Evolutionary conservation across 2,888 invertebrate genomes (phyloP), one percentile per base, ranked within the genome.

Genomic region (Sycophila texana): DNA sequence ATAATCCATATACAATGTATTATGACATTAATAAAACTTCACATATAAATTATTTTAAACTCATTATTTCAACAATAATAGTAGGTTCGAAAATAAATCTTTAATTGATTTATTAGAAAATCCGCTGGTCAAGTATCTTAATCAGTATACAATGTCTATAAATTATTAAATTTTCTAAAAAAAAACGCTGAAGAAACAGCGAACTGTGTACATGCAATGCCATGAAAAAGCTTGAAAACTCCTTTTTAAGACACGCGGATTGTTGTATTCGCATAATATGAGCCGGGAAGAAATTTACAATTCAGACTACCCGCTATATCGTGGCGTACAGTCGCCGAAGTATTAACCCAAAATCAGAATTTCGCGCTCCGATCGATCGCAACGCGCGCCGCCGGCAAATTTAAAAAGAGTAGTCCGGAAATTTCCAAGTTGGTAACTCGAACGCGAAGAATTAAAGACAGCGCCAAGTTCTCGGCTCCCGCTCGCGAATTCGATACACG

Each of bases 341-440:
- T 66, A 57, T 74, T 74, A 66, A 26, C 57, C 10, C 30, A 58
- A 65, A 57, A 74, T 66, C 66, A 58, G 49, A 74, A 74, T 74
- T 63, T 22, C 20, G 60, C 39, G 68, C 26, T 53, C 16, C 16
- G 61, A 70, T 51, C 20, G 30, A 26, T 10, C 4, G 22, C 49
- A 7, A 30, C 30, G 30, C 30, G 30, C 67, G 18, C 68, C 20
- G 63, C 47, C 49, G 55, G 63, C 68, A 70, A 51, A 76, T 70
- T 76, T 70, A 51, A 61, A 70, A 76, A 68, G 63, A 70, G 60
- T 61, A 61, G 5, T 3, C 61, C 68, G 68, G 63, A 55, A 47
- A 18, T 63, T 53, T 75, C 75, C 47, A 39, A 75, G 39, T 39
- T 7, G 39, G 39, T 7, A 39, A 39, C 39, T 75, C 51, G 16